phyloP scores from a whole-genome alignment of 2,797 vertebrate species.

The Phalanger gymnotis region DNA sequence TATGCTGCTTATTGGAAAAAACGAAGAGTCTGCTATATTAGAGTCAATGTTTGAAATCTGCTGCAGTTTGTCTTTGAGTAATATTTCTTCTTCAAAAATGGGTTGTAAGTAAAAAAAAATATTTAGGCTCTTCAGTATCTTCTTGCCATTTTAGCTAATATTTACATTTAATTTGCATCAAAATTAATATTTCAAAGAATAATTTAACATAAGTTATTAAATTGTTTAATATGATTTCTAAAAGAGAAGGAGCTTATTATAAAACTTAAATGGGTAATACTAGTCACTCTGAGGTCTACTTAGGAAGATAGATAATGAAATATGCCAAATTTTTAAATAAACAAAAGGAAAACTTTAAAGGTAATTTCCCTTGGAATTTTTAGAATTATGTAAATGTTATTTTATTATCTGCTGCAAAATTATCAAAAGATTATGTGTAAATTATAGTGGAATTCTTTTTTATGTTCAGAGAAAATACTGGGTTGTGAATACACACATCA shows the following conservation, averaged over 20 bases:
- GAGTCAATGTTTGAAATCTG: neutral
- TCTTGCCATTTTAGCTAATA: neutral
- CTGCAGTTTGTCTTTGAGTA: neutral
- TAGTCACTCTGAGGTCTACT: neutral
- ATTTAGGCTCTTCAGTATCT: neutral
- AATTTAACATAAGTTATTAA: conserved; percentile 24
- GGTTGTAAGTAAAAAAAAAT: neutral
- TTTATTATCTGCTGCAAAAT: neutral
- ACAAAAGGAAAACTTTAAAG: neutral
- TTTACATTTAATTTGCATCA: conserved; percentile 13
- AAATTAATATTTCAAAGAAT: neutral
- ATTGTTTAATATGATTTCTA: conserved; percentile 16
- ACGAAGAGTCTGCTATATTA: neutral
- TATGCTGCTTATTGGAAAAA: neutral
- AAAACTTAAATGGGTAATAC: neutral
- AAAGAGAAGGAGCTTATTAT: neutral
- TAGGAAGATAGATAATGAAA: neutral
- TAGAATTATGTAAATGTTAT: neutral
- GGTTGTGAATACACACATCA: neutral
- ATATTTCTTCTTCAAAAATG: neutral
- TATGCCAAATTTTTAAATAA: neutral
- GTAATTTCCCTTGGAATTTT: neutral
- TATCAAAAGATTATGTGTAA: neutral
- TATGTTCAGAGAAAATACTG: neutral
- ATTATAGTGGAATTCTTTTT: neutral